Conservation (phyloP, 2,797 vertebrate genomes). For the Platyrinchus mystaceus region DNA sequence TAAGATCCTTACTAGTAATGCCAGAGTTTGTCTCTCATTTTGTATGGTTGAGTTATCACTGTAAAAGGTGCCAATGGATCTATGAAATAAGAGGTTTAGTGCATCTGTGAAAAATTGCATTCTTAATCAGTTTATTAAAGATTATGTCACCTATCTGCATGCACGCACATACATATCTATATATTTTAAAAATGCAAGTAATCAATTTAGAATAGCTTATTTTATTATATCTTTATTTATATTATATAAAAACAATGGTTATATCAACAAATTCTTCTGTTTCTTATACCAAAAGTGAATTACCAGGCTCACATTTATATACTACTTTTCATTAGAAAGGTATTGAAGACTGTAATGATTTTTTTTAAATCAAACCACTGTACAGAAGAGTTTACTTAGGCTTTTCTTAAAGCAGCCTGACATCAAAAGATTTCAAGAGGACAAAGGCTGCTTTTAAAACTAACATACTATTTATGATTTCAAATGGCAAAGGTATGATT, state of each 20-base stretch:
- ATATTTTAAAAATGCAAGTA: background rate
- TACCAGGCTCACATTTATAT: background rate
- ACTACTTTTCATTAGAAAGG: background rate
- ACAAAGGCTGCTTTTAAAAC: conserved; percentile 35
- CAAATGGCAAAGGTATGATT: conserved; percentile 37
- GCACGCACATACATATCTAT: background rate
- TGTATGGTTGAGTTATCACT: background rate
- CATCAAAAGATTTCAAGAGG: conserved; percentile 44
- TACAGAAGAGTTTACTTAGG: background rate
- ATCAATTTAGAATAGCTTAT: background rate
- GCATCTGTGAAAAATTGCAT: background rate
- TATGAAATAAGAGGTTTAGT: background rate
- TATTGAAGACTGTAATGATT: background rate
- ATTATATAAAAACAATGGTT: background rate
- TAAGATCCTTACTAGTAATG: background rate
- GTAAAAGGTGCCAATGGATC: background rate
- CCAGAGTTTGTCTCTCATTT: background rate
- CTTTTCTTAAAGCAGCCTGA: conserved; percentile 29
- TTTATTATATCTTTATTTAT: background rate
- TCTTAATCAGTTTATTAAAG: conserved; percentile 11
- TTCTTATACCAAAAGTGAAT: background rate
- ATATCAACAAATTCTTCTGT: conserved; percentile 2
- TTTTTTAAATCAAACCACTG: conserved; percentile 23
- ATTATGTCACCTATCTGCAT: background rate
- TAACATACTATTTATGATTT: conserved; percentile 21